Base-by-base conservation (phyloP, 2,113 vertebrate species). In the Hippocampus guttulatus region DNA sequence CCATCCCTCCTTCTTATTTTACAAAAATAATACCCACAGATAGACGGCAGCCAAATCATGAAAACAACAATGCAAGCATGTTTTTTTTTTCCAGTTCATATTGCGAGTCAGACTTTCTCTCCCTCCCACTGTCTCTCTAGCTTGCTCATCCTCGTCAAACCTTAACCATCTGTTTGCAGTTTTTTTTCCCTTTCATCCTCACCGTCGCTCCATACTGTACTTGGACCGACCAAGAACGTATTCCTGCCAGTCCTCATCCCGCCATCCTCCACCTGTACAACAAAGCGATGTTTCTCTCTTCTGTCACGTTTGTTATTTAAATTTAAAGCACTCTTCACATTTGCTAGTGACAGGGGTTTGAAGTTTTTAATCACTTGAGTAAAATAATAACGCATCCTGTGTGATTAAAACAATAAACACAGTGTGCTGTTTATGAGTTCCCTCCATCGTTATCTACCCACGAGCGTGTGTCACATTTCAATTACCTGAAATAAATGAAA, bases 21-120 rank as follows among this genome's bases (percentile, higher is more conserved):
- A 92, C 81, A 95, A 93, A 95, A 95, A 96, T 93, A 96, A 95
- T 96, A 95, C 94, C 95, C 91, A 94, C 93, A 93, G 95, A 97
- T 94, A 95, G 95, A 96, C 96, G 96, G 94, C 94, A 94, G 95
- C 92, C 94, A 94, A 94, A 96, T 98, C 97, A 97, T 97, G 94
- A 95, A 97, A 98, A 96, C 95, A 98, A 98, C 95, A 97, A 97
- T 95, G 95, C 94, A 94, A 96, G 94, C 94, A 93, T 92, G 95
- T 93, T 94, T 94, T 95, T 94, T 94, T 94, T 55, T 52, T 2
- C 20, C 93, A 93, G 94, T 94, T 95, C 93, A 92, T 93, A 95
- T 96, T 93, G 92, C 88, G 93, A 94, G 95, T 95, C 93, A 68
- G 45, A 80, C 33, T 65, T 69, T 38, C 68, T 65, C 60, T 18